These are phyloP conservation scores for Rhagoletis zephyria DNA, from an alignment of 1,140 invertebrate species.

Conservation along the genomic window DNA sequence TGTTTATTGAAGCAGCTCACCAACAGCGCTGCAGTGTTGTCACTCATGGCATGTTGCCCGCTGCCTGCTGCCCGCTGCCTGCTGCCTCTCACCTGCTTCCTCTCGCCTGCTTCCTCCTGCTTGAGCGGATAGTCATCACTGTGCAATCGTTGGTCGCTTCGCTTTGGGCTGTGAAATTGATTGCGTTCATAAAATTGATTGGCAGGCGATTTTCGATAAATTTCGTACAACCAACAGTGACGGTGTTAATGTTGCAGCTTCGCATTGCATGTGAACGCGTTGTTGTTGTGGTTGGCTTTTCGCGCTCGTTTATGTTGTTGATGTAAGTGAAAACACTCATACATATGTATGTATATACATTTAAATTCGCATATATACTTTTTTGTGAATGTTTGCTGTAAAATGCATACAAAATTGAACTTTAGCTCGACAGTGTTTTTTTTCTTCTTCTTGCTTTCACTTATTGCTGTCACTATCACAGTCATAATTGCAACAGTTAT, in stretches of 20 bases:
- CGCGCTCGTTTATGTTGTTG: constrained; percentile 22
- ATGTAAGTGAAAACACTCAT: neutral
- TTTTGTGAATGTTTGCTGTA: neutral
- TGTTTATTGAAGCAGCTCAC: neutral
- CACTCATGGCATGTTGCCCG: neutral
- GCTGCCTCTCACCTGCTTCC: neutral
- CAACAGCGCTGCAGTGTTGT: constrained; percentile 1
- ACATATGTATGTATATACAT: neutral
- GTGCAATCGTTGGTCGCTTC: neutral
- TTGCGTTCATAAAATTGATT: constrained; percentile 51
- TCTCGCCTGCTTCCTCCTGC: neutral
- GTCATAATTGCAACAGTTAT: neutral
- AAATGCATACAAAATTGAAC: neutral
- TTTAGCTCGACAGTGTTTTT: too few species aligned
- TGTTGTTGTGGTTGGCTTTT: constrained; percentile 42
- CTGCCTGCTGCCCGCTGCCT: neutral
- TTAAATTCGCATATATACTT: too few species aligned
- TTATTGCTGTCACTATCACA: constrained; percentile 16
- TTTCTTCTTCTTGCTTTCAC: neutral
- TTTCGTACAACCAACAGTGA: constrained; percentile 27
- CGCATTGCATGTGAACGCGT: neutral
- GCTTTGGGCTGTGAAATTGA: constrained; percentile 39
- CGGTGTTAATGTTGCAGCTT: constrained; percentile 48
- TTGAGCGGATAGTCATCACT: neutral
- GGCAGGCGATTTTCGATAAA: constrained; percentile 51